These are phyloP conservation scores for Melanostoma mellinum DNA, from an alignment of 2,888 invertebrate genomes.

Conservation along the genomic window DNA sequence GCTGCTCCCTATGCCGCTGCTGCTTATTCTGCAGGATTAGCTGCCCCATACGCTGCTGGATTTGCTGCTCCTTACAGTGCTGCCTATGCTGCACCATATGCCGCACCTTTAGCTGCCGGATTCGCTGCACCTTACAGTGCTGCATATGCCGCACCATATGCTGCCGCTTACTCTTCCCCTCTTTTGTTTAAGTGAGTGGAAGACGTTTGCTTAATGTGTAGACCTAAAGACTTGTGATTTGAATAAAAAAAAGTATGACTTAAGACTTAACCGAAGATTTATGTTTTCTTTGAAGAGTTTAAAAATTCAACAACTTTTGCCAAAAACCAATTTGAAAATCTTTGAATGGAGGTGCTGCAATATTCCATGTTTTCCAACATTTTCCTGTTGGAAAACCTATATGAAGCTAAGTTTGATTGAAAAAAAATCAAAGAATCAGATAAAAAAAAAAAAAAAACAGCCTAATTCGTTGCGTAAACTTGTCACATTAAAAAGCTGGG, in stretches of 20 bases:
- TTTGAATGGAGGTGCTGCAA: neutral
- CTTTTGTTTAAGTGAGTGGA: slow-evolving; percentile 66
- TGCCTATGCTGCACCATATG: slow-evolving; percentile 76
- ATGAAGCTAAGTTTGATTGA: too few species aligned
- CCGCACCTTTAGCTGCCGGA: slow-evolving; percentile 75
- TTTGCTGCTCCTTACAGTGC: slow-evolving; percentile 84
- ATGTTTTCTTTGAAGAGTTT: too few species aligned
- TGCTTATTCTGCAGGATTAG: slow-evolving; percentile 74
- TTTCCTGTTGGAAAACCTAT: too few species aligned
- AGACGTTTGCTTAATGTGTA: slow-evolving; percentile 1
- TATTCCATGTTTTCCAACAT: too few species aligned
- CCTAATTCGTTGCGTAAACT: too few species aligned
- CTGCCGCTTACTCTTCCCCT: slow-evolving; percentile 76
- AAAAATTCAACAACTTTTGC: too few species aligned
- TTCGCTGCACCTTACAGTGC: slow-evolving; percentile 75
- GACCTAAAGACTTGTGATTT: slow-evolving; percentile 8
- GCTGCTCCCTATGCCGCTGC: slow-evolving; percentile 75
- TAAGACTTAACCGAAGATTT: slow-evolving; percentile 11
- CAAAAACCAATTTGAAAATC: neutral
- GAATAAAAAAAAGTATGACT: slow-evolving; percentile 40
- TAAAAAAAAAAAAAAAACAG: too few species aligned
- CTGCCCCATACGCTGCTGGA: slow-evolving; percentile 79
- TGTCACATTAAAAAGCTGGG: too few species aligned
- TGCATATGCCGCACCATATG: slow-evolving; percentile 64
- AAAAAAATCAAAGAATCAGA: too few species aligned